Conservation (phyloP, 2,113 vertebrate species). For the rabbit (Oryctolagus cuniculus) region mOryCun1.1 NC_091438.1:48093501-48094000, state of each 20-base stretch:
- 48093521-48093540: too few relatives aligned
- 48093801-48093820: background rate
- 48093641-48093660: background rate
- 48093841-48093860: background rate
- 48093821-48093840: background rate
- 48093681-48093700: background rate
- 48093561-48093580: too few relatives aligned
- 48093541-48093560: background rate
- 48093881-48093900: background rate
- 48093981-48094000: background rate
- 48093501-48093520: background rate
- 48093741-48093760: background rate
- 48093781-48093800: too few relatives aligned
- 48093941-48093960: background rate
- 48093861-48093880: background rate
- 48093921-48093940: background rate
- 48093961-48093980: background rate
- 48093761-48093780: background rate
- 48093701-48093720: background rate
- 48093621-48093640: background rate
- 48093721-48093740: background rate
- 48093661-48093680: too few relatives aligned
- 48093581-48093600: background rate
- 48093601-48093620: background rate
- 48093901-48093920: background rate